Base-by-base conservation (phyloP, 2,888 invertebrate species). In the Drosophila pegasa region DNA sequence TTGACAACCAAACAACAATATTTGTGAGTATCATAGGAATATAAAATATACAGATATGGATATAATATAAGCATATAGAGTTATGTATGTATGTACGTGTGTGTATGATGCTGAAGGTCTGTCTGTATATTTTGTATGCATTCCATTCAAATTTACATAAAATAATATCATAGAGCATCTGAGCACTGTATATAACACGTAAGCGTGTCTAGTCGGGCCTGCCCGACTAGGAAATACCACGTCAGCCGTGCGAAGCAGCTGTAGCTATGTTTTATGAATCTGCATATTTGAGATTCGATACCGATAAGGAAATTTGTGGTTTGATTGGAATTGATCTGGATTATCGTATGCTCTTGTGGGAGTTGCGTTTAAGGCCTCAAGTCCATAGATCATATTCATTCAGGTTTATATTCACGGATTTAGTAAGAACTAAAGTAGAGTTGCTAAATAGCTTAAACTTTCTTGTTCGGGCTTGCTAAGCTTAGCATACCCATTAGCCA, bases 81-180 rank as follows among this genome's bases (percentile, higher is more conserved):
- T 9, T n/a, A 20, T 41, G 16, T 37, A 29, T 18, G 12, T 25
- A 25, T 41, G 20, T n/a, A 9, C 9, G n/a, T 40, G 20, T n/a
- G 12, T 12, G n/a, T 40, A 18, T 45, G 27, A 37, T 14, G 25
- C 29, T 16, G 31, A 35, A 54, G 41, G 37, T 41, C 52, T 43
- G 45, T 45, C 16, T 68, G 51, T 51, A 18, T 69, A 50, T 65
- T 69, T 61, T 62, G 59, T 47, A 65, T 73, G 77, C 64, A 62
- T 69, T 72, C 56, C 59, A 47, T 58, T 48, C 37, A 51, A 75
- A 76, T 77, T 76, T 76, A 47, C 73, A 77, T 77, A 77, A 77
- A 77, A 76, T 63, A 69, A 77, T 62, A 76, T 62, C 48, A 58
- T 40, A 20, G 20, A 61, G 52, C 56, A 37, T 33, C 48, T 27